Conservation (phyloP, 92 coral and sea anemone species). For the Zoanthus sansibaricus region DNA sequence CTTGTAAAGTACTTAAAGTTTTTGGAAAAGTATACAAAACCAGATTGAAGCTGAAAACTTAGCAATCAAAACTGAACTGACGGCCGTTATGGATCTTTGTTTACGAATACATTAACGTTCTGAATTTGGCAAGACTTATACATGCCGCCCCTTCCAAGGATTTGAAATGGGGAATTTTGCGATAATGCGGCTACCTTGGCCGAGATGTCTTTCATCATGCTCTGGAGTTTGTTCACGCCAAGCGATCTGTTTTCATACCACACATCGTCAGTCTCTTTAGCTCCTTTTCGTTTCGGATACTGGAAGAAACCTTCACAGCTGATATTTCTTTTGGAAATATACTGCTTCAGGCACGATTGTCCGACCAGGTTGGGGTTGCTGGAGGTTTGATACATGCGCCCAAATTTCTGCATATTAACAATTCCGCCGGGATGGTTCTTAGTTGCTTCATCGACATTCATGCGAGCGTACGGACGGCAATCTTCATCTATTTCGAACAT, state of each 20-base stretch:
- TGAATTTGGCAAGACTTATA: constrained; percentile 32
- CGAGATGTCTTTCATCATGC: background rate
- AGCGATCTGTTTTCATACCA: background rate
- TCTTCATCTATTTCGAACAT: too few relatives aligned
- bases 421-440: too few relatives aligned
- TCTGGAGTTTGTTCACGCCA: background rate
- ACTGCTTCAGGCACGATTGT: background rate
- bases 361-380: background rate
- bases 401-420: too few relatives aligned
- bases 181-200: background rate
- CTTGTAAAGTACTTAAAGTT: background rate
- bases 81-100: background rate
- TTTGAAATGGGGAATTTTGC: background rate
- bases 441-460: too few relatives aligned
- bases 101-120: constrained; percentile 34
- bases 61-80: background rate
- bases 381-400: background rate
- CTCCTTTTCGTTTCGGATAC: background rate
- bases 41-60: background rate
- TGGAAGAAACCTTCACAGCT: background rate
- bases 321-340: background rate
- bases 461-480: too few relatives aligned
- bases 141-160: background rate
- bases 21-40: background rate
- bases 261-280: background rate